Conservation (phyloP, 2,888 invertebrate species). For the Zygothrica quintamaculata region DNA sequence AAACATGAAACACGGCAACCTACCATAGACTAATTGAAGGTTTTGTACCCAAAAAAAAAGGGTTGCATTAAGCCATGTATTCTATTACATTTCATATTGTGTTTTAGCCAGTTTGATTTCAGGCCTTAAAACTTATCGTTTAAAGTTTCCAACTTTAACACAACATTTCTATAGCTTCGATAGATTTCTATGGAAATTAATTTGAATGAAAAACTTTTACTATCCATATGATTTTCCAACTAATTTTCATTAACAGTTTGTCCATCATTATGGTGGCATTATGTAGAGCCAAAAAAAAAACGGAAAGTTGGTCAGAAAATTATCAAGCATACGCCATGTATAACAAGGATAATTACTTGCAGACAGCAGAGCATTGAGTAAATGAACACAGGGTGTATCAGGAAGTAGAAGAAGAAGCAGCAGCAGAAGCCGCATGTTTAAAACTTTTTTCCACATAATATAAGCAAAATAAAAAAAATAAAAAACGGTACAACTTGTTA, state of each 20-base stretch:
- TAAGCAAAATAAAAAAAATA: slow-evolving; percentile 2
- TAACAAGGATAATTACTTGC: slow-evolving; percentile 72
- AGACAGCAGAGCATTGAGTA: slow-evolving; percentile 16
- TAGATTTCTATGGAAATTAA: no score
- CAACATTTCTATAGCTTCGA: no score
- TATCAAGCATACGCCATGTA: slow-evolving; percentile 73
- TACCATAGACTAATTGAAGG: slow-evolving; percentile 13
- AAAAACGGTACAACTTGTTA: slow-evolving; percentile 67
- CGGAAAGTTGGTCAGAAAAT: slow-evolving; percentile 28
- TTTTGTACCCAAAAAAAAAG: background rate
- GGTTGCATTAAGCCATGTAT: background rate
- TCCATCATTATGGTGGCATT: slow-evolving; percentile 17
- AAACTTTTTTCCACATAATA: slow-evolving; percentile 19
- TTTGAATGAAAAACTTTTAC: background rate
- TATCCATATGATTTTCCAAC: slow-evolving; percentile 9
- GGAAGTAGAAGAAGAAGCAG: slow-evolving; percentile 9
- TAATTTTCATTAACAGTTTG: slow-evolving; percentile 23
- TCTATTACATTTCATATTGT: no score
- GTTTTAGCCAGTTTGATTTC: no score
- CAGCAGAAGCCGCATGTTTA: slow-evolving; percentile 56
- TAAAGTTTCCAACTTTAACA: no score
- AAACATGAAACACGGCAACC: slow-evolving; percentile 21
- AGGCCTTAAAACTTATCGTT: no score
- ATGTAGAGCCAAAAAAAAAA: slow-evolving; percentile 15
- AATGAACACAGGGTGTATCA: background rate